Evolutionary conservation across 2,797 vertebrate genomes (phyloP).

Genomic region (Serranus cabrilla): DNA sequence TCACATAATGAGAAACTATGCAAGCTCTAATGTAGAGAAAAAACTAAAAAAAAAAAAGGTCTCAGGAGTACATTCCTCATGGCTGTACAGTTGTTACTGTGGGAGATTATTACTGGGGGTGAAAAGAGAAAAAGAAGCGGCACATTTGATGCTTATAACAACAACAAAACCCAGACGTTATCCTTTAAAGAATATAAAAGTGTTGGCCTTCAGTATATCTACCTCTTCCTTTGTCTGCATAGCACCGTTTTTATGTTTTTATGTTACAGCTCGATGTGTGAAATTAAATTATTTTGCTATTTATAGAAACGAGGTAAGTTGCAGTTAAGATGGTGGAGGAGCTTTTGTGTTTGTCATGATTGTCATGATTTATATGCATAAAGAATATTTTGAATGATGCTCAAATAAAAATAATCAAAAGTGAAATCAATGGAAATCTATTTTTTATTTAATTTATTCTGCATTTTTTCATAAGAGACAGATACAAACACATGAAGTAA

Average conservation of each 20-base stretch:
- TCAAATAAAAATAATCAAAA: constrained; percentile 13
- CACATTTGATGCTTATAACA: too few relatives aligned
- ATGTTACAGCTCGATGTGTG: neutral
- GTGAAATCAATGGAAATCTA: neutral
- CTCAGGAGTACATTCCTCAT: neutral
- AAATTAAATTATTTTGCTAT: constrained; percentile 50
- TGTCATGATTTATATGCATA: neutral
- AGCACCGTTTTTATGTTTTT: neutral
- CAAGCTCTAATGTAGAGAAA: neutral
- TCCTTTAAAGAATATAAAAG: neutral
- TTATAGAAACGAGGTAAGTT: neutral
- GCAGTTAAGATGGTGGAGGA: fast-evolving
- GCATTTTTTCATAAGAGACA: too few relatives aligned
- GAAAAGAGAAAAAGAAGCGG: neutral
- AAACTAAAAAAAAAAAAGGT: too few relatives aligned
- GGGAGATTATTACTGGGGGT: neutral
- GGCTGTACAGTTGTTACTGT: too few relatives aligned
- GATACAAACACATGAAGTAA: neutral
- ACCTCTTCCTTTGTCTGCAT: constrained; percentile 40
- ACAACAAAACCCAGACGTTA: neutral
- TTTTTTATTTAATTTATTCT: neutral
- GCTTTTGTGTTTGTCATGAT: neutral
- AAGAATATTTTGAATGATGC: neutral
- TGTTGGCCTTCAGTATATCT: constrained; percentile 25
- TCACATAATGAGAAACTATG: too few relatives aligned